Evolutionary conservation across 2,888 invertebrate genomes (phyloP), one percentile per base, ranked within the genome.

Genomic region (Athalia cordata): DNA sequence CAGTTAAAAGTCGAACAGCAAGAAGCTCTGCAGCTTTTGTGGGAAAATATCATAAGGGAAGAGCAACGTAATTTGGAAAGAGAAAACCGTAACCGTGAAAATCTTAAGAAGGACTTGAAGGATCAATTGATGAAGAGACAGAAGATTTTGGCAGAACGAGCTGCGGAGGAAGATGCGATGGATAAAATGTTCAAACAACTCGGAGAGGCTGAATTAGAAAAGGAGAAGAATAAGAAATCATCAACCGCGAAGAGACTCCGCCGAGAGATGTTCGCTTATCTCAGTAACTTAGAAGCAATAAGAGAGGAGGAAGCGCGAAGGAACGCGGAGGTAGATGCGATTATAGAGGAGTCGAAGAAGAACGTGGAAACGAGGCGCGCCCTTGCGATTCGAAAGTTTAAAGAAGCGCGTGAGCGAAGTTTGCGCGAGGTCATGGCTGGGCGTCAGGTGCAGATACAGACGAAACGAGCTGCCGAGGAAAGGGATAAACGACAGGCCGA

Each of bases 81-180:
- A 47, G 84, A 85, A 66, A 82, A 80, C 5, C 77, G 79, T 50
- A 83, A 85, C 55, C 82, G 86, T 45, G 81, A 80, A 9, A 79
- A 77, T 15, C 76, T 87, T 80, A 85, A 84, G 78, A 80, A 61
- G 45, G 88, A 87, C 45, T 79, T 89, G 61, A 86, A 87, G 77
- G 86, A 86, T 15, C 88, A 88, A 74, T 80, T 87, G 62, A 74
- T 81, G 68, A 74, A 64, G 43, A 81, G 85, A 4, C 84, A 82
- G 61, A 81, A 81, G 78, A 80, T 79, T 45, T 70, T 87, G 55
- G 84, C 79, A 0, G 85, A 87, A 64, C 81, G 84, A 15, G 83
- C 82, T 0, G 81, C 79, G 8, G 83, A 86, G 62, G 87, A 88
- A 77, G 79, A 79, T 3, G 81, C 74, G 8, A 77, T 84, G 62